Conservation (phyloP, 2,113 vertebrate genomes). For the Nannobrachium achirus region DNA sequence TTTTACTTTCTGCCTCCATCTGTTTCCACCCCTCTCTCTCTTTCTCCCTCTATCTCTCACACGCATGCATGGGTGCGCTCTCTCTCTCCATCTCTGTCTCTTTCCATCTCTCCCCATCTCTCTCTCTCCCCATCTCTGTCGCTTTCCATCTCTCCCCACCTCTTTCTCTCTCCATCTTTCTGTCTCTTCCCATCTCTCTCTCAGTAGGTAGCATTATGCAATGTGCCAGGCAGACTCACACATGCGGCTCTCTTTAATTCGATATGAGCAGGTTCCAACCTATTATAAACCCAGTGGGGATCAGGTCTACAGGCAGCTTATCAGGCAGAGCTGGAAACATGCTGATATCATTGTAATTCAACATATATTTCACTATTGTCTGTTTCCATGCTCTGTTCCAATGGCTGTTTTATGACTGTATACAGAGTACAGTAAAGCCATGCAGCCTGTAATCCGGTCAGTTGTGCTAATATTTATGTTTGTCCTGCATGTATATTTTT, state of each 20-base stretch:
- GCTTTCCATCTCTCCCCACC: neutral
- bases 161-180: neutral
- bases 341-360: slow-evolving; percentile 47
- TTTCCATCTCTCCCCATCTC: neutral
- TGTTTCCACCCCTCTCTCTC: too few species aligned
- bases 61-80: too few species aligned
- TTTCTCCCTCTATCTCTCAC: too few species aligned
- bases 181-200: neutral
- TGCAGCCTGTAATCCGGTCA: slow-evolving; percentile 51
- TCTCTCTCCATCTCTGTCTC: too few species aligned
- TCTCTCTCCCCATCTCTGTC: neutral
- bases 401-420: slow-evolving; percentile 15
- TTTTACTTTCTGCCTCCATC: too few species aligned
- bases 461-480: slow-evolving; percentile 37
- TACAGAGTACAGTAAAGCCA: neutral
- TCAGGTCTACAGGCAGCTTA: slow-evolving; percentile 56
- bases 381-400: slow-evolving; percentile 24
- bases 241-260: slow-evolving; percentile 40
- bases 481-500: too few species aligned
- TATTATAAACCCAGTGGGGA: slow-evolving; percentile 63
- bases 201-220: slow-evolving; percentile 49
- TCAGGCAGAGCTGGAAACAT: slow-evolving; percentile 46
- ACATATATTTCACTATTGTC: slow-evolving; percentile 53
- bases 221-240: slow-evolving; percentile 30
- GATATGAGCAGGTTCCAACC: slow-evolving; percentile 50